A percentile compares a stretch with the other conserved stretches of the same genome.
Evolutionary conservation across 1,140 invertebrate species (phyloP).

Genomic region (Drosophila ercepeae): DNA sequence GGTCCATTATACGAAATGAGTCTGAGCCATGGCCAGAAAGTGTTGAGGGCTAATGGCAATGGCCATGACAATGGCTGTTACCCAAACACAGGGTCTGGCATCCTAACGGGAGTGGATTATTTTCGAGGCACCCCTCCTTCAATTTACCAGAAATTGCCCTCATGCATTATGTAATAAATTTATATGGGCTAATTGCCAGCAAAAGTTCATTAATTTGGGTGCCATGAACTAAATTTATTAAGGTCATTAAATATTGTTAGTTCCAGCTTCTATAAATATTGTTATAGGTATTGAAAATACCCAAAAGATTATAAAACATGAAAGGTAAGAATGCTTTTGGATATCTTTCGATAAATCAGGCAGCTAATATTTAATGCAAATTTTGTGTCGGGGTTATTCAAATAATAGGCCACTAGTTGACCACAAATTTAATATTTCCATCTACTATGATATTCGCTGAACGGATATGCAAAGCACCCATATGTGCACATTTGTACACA

Average conservation of each 20-base stretch:
- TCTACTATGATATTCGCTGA: constrained; percentile 18
- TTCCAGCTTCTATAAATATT: constrained; percentile 14
- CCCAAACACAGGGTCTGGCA: background rate
- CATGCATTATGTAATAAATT: constrained; percentile 49
- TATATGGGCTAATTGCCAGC: constrained; percentile 52
- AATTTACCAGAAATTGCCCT: constrained; percentile 41
- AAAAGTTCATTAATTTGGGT: constrained; percentile 50
- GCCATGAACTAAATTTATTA: constrained; percentile 40
- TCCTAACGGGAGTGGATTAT: constrained; percentile 14
- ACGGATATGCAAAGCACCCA: constrained; percentile 3
- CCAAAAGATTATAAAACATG: background rate
- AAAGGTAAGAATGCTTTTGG: background rate
- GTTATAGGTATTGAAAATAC: background rate
- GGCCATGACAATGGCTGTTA: constrained; percentile 21
- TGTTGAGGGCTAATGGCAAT: constrained; percentile 43
- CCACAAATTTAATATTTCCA: constrained; percentile 36
- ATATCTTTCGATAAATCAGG: no score
- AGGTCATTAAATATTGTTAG: constrained; percentile 28
- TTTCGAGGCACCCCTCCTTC: background rate
- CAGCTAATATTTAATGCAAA: background rate
- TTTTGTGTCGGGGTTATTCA: background rate
- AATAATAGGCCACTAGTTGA: background rate
- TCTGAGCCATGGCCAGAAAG: constrained; percentile 28
- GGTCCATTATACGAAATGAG: constrained; percentile 62
- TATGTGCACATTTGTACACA: background rate